Percentiles rank a stretch among this genome's conserved stretches.
phyloP scores from a whole-genome alignment of 2,888 invertebrate genomes.

The Hemithea aestivaria region DNA sequence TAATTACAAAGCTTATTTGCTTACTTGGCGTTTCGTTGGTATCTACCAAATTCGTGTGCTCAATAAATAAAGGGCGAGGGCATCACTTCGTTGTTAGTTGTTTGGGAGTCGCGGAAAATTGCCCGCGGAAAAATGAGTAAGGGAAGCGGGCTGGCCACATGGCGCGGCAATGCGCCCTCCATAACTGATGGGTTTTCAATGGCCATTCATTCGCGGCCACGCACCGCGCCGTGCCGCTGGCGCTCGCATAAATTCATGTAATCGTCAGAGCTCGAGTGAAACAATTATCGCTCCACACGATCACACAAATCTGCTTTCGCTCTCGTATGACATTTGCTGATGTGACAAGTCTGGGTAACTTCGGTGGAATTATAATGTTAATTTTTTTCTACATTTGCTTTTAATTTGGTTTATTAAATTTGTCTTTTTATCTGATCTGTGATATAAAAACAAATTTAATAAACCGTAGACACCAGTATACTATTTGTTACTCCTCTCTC shows the following conservation, averaged over 20 bases:
- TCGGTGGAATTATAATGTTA: too few species aligned
- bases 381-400: too few species aligned
- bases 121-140: slow-evolving; percentile 67
- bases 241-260: slow-evolving; percentile 46
- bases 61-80: slow-evolving; percentile 55
- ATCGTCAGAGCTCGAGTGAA: slow-evolving; percentile 44
- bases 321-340: neutral
- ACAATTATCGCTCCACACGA: slow-evolving; percentile 40
- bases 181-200: slow-evolving; percentile 78
- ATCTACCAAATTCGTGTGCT: slow-evolving; percentile 31
- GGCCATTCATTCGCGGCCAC: slow-evolving; percentile 69
- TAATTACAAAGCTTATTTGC: slow-evolving; percentile 21
- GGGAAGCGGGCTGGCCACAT: slow-evolving; percentile 62
- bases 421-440: too few species aligned
- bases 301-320: slow-evolving; percentile 24
- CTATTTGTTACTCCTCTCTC: too few species aligned
- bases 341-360: too few species aligned
- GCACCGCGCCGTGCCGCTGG: slow-evolving; percentile 31
- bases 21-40: slow-evolving; percentile 35
- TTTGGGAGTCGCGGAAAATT: slow-evolving; percentile 67
- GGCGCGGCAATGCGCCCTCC: slow-evolving; percentile 71
- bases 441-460: too few species aligned
- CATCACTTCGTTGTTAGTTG: slow-evolving; percentile 52
- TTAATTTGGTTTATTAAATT: too few species aligned
- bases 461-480: too few species aligned